Evolutionary conservation across 2,113 vertebrate species (phyloP), one percentile per base, ranked within the genome.

Genomic region (Podilymbus podiceps): DNA sequence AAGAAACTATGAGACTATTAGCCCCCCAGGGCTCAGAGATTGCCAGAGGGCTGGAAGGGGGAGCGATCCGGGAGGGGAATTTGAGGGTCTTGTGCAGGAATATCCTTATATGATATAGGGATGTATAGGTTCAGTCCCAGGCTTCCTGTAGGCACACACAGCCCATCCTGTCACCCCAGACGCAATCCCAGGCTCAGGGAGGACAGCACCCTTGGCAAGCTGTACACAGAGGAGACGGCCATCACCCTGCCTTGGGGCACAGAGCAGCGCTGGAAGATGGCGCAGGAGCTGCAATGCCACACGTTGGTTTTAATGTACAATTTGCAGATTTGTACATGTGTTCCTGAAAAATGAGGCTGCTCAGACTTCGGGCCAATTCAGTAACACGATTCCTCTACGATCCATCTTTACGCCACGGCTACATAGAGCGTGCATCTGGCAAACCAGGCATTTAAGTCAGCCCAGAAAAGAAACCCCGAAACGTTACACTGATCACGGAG

Each of bases 361-460:
- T 76, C 53, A 42, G 60, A 49, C 19, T 28, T 12, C 1, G 10
- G 35, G 35, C 35, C 28, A 23, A 15, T 19, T 59, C 15, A 12
- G 20, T 15, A 8, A 15, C 1, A 58, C 1, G 4, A 15, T 24
- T 58, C 30, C 52, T 28, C 35, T 33, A 7, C 5, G 35, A 46
- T 14, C 31, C 31, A 22, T 11, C 17, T 27, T 60, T n/a, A n/a
- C 1, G 21, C 33, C 52, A 14, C 0, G 38, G 44, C 56, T 33
- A 25, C 18, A 3, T 1, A 23, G 9, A 73, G 33, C 0, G 4
- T 38, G 22, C 5, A 31, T 13, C 8, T 12, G 19, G 63, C 62
- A 59, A 78, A 33, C 27, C 16, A 8, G 49, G 18, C 6, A 7
- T 6, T 8, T 8, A 12, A 8, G 25, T 11, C 30, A 53, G n/a